These are phyloP conservation scores for Pseudomyrmex pallidus DNA, from an alignment of 1,140 invertebrate genomes.

Conservation along the genomic window DNA sequence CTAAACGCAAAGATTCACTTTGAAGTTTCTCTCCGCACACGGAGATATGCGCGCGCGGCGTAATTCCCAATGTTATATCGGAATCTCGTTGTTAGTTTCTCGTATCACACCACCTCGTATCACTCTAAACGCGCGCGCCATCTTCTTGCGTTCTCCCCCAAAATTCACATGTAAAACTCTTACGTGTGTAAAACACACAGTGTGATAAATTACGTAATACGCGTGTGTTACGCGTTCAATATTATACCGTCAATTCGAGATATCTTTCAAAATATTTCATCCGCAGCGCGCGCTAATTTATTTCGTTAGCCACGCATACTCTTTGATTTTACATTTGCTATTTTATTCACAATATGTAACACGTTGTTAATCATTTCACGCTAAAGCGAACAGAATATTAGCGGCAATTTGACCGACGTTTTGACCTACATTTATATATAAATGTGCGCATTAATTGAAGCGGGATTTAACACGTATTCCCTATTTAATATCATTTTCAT, in stretches of 20 bases:
- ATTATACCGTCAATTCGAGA: neutral
- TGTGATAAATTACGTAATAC: neutral
- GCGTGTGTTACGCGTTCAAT: neutral
- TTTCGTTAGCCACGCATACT: neutral
- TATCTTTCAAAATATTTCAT: neutral
- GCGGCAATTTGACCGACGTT: neutral
- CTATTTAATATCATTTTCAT: neutral
- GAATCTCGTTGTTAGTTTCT: neutral
- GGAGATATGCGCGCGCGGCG: neutral
- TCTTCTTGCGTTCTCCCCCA: neutral
- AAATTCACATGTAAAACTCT: too few species aligned
- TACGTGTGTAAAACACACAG: too few species aligned
- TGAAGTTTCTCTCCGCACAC: neutral
- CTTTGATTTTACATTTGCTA: conserved; percentile 5
- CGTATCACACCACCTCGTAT: too few species aligned
- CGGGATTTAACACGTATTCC: neutral
- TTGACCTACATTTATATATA: conserved; percentile 1
- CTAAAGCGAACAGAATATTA: conserved; percentile 7
- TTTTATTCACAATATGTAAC: neutral
- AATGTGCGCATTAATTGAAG: neutral
- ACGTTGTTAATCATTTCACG: conserved; percentile 16
- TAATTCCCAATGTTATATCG: conserved; percentile 1
- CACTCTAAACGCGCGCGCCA: neutral
- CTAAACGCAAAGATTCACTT: conserved; percentile 57
- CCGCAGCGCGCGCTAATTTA: neutral